phyloP scores from a whole-genome alignment of 2,888 invertebrate species.

The Synanthedon vespiformis region DNA sequence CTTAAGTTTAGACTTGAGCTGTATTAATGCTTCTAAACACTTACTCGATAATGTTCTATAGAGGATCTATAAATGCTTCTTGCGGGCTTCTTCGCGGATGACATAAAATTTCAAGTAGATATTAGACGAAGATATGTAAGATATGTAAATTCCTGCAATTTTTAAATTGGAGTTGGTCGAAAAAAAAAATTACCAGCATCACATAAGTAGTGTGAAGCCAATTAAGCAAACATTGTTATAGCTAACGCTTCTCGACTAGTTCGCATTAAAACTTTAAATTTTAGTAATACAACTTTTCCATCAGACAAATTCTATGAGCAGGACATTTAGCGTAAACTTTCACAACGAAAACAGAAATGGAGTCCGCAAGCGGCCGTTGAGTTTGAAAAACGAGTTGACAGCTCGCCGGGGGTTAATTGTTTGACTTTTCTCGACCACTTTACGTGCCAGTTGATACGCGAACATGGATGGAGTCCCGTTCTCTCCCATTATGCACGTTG shows the following conservation, averaged over 20 bases:
- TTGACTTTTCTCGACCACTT: slow-evolving; percentile 45
- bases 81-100: too few species aligned
- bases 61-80: too few species aligned
- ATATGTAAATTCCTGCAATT: too few species aligned
- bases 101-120: too few species aligned
- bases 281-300: slow-evolving; percentile 17
- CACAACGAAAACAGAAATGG: slow-evolving; percentile 20
- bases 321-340: slow-evolving; percentile 12
- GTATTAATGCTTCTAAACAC: too few species aligned
- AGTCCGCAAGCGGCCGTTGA: slow-evolving; percentile 18
- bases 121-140: too few species aligned
- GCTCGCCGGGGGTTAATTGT: slow-evolving; percentile 43
- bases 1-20: too few species aligned
- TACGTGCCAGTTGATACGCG: slow-evolving; percentile 37
- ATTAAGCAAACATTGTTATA: background rate
- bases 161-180: too few species aligned
- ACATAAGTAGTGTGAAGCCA: too few species aligned
- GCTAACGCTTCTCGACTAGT: background rate
- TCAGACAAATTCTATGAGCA: slow-evolving; percentile 17
- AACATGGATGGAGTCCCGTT: slow-evolving; percentile 18
- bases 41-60: too few species aligned
- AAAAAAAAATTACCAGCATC: too few species aligned
- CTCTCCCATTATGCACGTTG: slow-evolving; percentile 10
- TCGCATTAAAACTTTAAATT: slow-evolving; percentile 15
- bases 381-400: slow-evolving; percentile 34